Percentiles rank a stretch among this genome's conserved stretches.
Evolutionary conservation across 1,140 invertebrate genomes (phyloP).

Genomic region (Drosophila varians): DNA sequence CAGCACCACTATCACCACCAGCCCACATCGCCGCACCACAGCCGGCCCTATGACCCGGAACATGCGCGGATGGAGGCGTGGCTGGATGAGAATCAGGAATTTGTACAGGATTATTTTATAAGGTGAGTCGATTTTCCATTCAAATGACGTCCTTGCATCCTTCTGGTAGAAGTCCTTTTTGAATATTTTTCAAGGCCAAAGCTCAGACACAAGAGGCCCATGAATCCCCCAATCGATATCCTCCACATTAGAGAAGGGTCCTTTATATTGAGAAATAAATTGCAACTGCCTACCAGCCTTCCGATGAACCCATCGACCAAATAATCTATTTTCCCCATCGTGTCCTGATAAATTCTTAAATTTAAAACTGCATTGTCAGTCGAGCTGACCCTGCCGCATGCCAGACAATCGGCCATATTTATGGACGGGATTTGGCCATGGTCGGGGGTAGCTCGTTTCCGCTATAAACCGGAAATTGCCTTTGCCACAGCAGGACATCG

Average conservation of each 20-base stretch:
- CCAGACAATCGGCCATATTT: conserved; percentile 48
- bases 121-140: conserved; percentile 89
- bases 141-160: too few relatives aligned
- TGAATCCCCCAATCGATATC: not conserved
- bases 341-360: conserved; percentile 31
- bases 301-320: conserved; percentile 38
- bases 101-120: conserved; percentile 97
- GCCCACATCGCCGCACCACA: conserved; percentile 83
- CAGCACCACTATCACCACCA: conserved; percentile 66
- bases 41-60: conserved; percentile 90
- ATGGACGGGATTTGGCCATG: conserved; percentile 19
- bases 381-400: conserved; percentile 18
- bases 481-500: conserved; percentile 45
- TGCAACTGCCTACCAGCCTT: conserved; percentile 19
- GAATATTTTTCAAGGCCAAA: not conserved
- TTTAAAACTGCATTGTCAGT: conserved; percentile 65
- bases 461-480: conserved; percentile 78
- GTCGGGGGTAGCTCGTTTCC: conserved; percentile 56
- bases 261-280: conserved; percentile 20
- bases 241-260: conserved; percentile 3
- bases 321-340: conserved; percentile 41
- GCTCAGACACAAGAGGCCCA: not conserved
- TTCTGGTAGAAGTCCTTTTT: too few relatives aligned
- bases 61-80: conserved; percentile 95
- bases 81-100: conserved; percentile 98